A percentile compares a stretch with the other conserved stretches of the same genome.
phyloP scores from a whole-genome alignment of 2,113 vertebrate species.

The Oreotrochilus melanogaster region DNA sequence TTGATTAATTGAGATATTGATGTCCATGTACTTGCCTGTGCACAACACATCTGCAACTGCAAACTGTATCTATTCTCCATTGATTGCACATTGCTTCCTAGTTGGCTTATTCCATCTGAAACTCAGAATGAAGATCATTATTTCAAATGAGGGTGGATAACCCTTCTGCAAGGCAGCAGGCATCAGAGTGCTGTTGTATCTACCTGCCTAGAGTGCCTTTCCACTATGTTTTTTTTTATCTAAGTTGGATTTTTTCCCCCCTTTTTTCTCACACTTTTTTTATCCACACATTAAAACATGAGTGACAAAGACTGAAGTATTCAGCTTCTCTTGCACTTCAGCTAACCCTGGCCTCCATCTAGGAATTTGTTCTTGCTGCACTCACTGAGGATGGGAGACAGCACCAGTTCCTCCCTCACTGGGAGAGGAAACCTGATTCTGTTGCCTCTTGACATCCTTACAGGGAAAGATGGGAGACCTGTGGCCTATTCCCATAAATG shows the following conservation, averaged over 20 bases:
- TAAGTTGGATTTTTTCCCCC: neutral
- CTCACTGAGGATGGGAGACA: neutral
- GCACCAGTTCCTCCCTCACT: neutral
- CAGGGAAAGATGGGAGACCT: neutral
- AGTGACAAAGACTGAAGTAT: neutral
- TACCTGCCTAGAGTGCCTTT: neutral
- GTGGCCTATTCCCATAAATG: neutral
- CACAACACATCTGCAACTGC: neutral
- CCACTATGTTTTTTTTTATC: neutral
- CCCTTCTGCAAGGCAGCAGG: neutral
- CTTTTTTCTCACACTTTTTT: neutral
- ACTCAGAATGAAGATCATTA: neutral
- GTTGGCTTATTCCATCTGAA: neutral
- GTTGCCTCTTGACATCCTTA: rapidly evolving
- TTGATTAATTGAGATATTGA: neutral
- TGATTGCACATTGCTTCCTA: neutral
- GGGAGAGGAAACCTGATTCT: neutral
- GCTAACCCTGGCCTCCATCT: neutral
- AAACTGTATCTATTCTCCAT: neutral
- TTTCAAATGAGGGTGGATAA: neutral
- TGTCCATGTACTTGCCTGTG: neutral
- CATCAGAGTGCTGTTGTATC: neutral
- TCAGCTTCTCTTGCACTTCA: neutral
- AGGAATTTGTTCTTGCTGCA: neutral
- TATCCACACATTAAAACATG: neutral